Conservation (phyloP, 2,888 invertebrate species). For the Mamestra brassicae region DNA sequence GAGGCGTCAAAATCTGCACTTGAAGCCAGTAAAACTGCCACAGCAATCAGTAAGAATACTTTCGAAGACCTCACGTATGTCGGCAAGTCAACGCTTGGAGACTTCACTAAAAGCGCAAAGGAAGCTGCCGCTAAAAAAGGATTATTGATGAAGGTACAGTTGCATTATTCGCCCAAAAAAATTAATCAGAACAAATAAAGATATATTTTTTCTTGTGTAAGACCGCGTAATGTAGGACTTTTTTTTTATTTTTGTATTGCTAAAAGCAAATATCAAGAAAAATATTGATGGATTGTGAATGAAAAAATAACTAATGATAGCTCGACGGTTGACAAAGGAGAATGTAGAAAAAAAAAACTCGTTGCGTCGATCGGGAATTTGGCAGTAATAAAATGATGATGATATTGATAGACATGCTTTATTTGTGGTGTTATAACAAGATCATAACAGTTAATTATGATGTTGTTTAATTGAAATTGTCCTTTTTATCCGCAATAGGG, state of each 20-base stretch:
- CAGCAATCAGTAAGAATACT: conserved; percentile 96
- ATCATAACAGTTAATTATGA: not conserved
- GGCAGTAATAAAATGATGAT: too few species aligned
- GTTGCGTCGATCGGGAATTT: too few species aligned
- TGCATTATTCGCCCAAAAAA: conserved; percentile 69
- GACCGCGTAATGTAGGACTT: too few species aligned
- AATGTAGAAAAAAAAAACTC: too few species aligned
- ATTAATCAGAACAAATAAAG: not conserved
- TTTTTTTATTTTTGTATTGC: too few species aligned
- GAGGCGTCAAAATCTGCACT: conserved; percentile 96
- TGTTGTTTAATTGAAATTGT: not conserved
- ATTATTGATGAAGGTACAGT: conserved; percentile 83
- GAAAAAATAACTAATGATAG: too few species aligned
- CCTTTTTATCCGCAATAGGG: conserved; percentile 70
- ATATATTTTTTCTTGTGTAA: too few species aligned
- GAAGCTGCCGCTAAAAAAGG: conserved; percentile 92
- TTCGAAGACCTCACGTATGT: conserved; percentile 97
- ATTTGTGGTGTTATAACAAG: not conserved
- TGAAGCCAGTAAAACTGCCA: conserved; percentile 96
- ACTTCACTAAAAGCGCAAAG: conserved; percentile 97
- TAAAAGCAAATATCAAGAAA: too few species aligned
- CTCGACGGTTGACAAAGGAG: too few species aligned
- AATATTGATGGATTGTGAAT: too few species aligned
- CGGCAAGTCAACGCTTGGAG: conserved; percentile 97
- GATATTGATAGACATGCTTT: not conserved